Percentiles rank a stretch among this genome's conserved stretches.
These are phyloP conservation scores for Chaitophorus viminalis DNA, from an alignment of 2,888 invertebrate genomes.

Conservation along the genomic window DNA sequence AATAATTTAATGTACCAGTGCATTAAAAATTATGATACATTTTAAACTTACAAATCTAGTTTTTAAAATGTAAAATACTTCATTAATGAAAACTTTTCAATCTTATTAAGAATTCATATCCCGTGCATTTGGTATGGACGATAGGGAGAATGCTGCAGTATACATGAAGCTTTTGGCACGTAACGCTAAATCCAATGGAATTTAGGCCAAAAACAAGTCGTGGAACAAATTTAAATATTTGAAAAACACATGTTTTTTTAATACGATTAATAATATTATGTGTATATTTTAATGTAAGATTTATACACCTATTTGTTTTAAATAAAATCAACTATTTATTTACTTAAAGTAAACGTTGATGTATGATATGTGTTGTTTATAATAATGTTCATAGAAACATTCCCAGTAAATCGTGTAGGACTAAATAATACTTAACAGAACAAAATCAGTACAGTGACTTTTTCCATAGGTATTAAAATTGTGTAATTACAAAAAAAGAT, in stretches of 20 bases:
- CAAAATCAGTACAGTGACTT: not conserved
- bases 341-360: not conserved
- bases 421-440: not conserved
- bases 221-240: constrained; percentile 51
- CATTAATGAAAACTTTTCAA: not conserved
- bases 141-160: not conserved
- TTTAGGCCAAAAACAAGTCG: constrained; percentile 59
- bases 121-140: not conserved
- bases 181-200: constrained; percentile 32
- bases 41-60: not conserved
- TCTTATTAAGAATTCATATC: not conserved
- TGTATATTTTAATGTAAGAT: not conserved
- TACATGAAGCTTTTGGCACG: constrained; percentile 46
- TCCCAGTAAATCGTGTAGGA: not conserved
- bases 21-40: too few relatives aligned
- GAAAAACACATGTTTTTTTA: constrained; percentile 42
- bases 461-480: too few relatives aligned
- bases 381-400: not conserved
- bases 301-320: not conserved
- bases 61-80: not conserved
- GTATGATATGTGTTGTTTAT: not conserved
- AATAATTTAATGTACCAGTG: too few relatives aligned
- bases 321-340: constrained; percentile 3
- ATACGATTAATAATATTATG: constrained; percentile 12
- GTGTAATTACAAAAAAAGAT: too few relatives aligned